Percentiles rank a stretch among this genome's conserved stretches.
Evolutionary conservation across 2,113 vertebrate genomes (phyloP).

Genomic region (Scolopax mira): DNA sequence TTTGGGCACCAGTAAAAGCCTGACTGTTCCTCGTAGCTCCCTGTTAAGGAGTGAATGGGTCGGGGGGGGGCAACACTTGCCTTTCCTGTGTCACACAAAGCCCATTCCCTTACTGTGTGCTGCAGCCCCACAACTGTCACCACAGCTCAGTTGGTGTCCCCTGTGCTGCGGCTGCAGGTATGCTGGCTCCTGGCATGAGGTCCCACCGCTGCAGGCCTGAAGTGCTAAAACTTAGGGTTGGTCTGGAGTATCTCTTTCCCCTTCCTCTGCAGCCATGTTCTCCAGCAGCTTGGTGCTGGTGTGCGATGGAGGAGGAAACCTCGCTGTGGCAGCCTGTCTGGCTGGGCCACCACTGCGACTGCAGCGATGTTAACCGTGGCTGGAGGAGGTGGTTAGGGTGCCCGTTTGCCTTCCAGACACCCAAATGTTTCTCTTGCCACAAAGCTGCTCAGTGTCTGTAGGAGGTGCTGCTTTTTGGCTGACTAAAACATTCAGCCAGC

Average conservation of each 20-base stretch:
- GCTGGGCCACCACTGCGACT: not conserved
- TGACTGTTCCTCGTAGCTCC: not conserved
- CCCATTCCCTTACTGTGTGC: fast-evolving
- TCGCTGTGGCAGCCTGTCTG: not conserved
- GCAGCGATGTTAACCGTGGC: not conserved
- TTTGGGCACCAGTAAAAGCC: not conserved
- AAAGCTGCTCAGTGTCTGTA: not conserved
- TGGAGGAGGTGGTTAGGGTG: not conserved
- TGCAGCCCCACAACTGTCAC: not conserved
- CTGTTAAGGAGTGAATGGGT: not conserved
- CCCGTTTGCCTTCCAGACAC: conserved; percentile 1
- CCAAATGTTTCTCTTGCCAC: not conserved
- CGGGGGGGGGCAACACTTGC: not conserved
- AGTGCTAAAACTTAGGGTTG: not conserved
- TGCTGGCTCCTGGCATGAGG: fast-evolving
- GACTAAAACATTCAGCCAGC: conserved; percentile 43
- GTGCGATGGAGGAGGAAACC: not conserved
- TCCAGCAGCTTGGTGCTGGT: not conserved
- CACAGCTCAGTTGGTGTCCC: not conserved
- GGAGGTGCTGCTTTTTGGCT: conserved; percentile 57
- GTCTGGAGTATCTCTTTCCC: not conserved
- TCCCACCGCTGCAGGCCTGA: not conserved
- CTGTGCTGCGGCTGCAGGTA: fast-evolving
- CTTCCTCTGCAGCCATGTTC: fast-evolving
- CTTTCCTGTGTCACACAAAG: not conserved